phyloP scores from a whole-genome alignment of 2,113 vertebrate species.

The Microcebus ravelobensis region DNA sequence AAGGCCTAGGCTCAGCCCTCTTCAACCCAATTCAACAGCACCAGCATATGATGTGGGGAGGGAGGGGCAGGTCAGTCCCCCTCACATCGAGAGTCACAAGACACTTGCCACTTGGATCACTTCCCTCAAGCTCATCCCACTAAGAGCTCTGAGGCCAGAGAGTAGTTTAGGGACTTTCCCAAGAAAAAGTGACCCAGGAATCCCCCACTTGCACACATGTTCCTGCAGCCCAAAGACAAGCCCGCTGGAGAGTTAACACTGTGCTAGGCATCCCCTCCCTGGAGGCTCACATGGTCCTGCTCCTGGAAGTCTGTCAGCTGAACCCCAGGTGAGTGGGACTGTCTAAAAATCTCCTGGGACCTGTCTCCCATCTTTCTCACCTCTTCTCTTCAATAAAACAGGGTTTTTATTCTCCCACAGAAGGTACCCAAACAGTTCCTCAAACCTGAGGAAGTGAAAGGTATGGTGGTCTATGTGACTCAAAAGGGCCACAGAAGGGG shows the following conservation, averaged over 20 bases:
- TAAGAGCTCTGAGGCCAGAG: neutral
- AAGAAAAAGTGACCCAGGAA: conserved; percentile 35
- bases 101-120: conserved; percentile 13
- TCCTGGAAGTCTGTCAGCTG: neutral
- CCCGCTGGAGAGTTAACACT: no score
- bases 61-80: neutral
- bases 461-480: neutral
- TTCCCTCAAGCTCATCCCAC: neutral
- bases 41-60: neutral
- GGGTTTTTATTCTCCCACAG: neutral
- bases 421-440: neutral
- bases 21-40: neutral
- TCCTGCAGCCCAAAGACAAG: neutral
- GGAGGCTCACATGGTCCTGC: neutral
- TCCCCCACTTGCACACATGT: neutral
- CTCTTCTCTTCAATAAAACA: neutral
- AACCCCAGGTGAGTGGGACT: neutral
- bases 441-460: conserved; percentile 10
- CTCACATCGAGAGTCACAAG: conserved; percentile 38
- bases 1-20: neutral
- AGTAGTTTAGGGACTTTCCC: conserved; percentile 49
- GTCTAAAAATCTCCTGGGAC: neutral
- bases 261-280: neutral
- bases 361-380: neutral
- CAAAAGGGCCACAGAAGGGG: neutral